Base-by-base conservation (phyloP, 2,797 vertebrate genomes). In the Centroberyx gerrardi region DNA sequence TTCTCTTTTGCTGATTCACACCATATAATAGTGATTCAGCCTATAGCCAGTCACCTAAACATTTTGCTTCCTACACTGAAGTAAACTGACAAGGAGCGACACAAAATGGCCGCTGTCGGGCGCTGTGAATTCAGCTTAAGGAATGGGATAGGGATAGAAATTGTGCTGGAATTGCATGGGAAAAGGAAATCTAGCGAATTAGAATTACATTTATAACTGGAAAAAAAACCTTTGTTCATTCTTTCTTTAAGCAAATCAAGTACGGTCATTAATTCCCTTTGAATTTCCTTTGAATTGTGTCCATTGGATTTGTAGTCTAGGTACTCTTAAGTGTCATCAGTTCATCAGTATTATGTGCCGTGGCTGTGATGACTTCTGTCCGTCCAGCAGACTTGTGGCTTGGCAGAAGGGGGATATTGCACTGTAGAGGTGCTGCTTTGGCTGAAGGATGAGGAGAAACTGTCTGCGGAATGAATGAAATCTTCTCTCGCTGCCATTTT, bases 391-490 rank as follows among this genome's bases (percentile, higher is more conserved):
- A 80, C 83, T 80, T 79, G 83, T 87, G 85, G 90, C 74, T 92
- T 88, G 87, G 82, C 86, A 81, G 69, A 72, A 55, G n/a, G 67
- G 78, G 58, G 81, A 88, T 64, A 44, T 38, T 75, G 75, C 53
- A 85, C 83, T 75, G 81, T 85, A 76, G 83, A 90, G 87, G 81
- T 88, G 85, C 73, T 90, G 88, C 80, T 89, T 92, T 93, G 91
- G 93, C 90, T 65, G 48, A 46, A 51, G 18, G 71, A 83, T 59
- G 72, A 87, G 83, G 70, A 87, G 76, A 92, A 80, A 72, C 73
- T 86, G 74, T 87, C 78, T 73, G 72, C 66, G 88, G 88, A 93
- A 92, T 91, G 84, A 91, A 71, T 75, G 61, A 87, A 88, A 90
- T 88, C 81, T 71, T 18, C 64, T 61, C 62, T 54, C 0, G 27